phyloP scores from a whole-genome alignment of 1,140 invertebrate species.

The Aphelenchoides avenae region DNA sequence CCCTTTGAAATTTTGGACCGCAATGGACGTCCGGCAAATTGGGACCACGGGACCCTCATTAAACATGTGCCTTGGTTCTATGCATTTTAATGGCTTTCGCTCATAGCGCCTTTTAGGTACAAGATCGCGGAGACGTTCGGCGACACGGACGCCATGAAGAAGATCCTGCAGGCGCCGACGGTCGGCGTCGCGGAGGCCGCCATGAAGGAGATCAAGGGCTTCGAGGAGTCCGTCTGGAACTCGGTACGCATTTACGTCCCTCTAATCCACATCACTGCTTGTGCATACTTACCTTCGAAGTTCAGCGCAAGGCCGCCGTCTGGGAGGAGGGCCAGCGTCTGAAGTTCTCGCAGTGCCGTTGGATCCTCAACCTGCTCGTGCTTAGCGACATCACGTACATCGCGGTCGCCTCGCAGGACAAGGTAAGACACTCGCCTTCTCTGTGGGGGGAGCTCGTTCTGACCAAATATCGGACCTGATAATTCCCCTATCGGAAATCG shows the following conservation, averaged over 20 bases:
- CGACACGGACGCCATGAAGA: conserved; percentile 43
- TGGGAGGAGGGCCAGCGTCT: conserved; percentile 48
- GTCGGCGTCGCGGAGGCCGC: conserved; percentile 41
- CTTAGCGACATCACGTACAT: conserved; percentile 39
- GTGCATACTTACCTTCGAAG: conserved; percentile 9
- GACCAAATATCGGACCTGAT: no score
- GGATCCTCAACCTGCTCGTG: conserved; percentile 44
- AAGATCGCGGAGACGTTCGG: conserved; percentile 52
- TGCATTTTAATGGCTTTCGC: background rate
- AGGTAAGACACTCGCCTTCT: no score
- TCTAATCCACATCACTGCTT: no score
- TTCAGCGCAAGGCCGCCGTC: conserved; percentile 35
- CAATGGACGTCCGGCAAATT: background rate
- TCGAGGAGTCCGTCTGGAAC: conserved; percentile 45
- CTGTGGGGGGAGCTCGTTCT: no score
- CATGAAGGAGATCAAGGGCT: conserved; percentile 46
- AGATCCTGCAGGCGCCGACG: conserved; percentile 37
- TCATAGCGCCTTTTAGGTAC: conserved; percentile 51
- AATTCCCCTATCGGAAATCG: no score
- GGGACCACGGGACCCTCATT: background rate
- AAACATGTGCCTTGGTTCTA: background rate
- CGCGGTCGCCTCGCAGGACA: conserved; percentile 50
- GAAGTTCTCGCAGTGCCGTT: conserved; percentile 46
- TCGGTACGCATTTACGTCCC: no score
- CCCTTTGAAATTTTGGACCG: background rate